These are phyloP conservation scores for Pionites leucogaster DNA, from an alignment of 2,113 vertebrate species.

Conservation along the genomic window DNA sequence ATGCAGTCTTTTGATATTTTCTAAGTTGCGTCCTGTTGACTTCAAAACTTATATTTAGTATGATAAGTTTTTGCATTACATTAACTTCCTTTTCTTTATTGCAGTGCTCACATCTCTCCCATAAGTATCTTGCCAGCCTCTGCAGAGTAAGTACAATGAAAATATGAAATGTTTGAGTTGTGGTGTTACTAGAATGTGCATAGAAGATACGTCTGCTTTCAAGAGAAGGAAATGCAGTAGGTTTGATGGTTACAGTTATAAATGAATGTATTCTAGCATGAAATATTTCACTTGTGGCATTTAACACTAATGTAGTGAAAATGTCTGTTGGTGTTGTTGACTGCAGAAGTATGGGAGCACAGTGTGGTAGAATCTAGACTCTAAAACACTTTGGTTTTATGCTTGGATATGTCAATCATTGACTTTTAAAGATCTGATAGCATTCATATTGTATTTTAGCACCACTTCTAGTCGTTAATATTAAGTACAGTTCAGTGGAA, in stretches of 20 bases:
- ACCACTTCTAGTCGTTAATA: not conserved
- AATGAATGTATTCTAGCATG: not conserved
- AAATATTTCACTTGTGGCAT: not conserved
- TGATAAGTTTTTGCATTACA: not conserved
- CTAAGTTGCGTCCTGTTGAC: not conserved
- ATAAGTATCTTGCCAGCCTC: constrained; percentile 92
- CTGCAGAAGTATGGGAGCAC: not conserved
- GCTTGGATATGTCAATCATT: not conserved
- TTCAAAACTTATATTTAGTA: not conserved
- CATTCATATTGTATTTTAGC: not conserved
- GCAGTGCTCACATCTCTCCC: constrained; percentile 88
- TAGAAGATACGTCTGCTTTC: not conserved
- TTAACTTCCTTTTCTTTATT: constrained; percentile 62
- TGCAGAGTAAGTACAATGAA: constrained; percentile 86
- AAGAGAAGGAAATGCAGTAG: not conserved
- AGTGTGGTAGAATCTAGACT: not conserved
- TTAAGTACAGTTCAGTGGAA: not conserved
- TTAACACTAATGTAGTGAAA: not conserved
- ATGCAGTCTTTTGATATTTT: not conserved
- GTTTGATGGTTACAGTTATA: not conserved
- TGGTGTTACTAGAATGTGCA: not conserved
- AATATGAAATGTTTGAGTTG: not conserved
- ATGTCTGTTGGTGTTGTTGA: not conserved
- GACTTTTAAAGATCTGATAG: not conserved
- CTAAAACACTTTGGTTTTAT: not conserved